Conservation (phyloP, 2,888 invertebrate species). For the Colostygia pectinataria region DNA sequence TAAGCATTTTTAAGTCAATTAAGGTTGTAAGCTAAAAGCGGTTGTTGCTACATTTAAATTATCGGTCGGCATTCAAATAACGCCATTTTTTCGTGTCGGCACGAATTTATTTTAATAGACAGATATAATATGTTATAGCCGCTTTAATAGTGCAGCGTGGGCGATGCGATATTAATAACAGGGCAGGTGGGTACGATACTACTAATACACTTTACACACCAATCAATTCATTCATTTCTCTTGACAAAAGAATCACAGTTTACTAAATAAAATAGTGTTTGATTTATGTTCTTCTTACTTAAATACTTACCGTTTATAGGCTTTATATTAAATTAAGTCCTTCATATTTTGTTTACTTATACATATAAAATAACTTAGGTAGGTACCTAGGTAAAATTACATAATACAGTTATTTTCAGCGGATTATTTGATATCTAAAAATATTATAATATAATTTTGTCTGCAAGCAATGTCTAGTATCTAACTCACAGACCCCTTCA, state of each 20-base stretch:
- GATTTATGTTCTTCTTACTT: too few species aligned
- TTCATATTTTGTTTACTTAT: too few species aligned
- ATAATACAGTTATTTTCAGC: too few species aligned
- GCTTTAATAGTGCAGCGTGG: conserved; percentile 67
- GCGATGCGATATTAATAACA: conserved; percentile 45
- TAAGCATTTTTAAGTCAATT: conserved; percentile 84
- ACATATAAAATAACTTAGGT: neutral
- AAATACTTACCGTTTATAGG: too few species aligned
- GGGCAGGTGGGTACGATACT: conserved; percentile 16
- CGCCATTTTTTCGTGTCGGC: conserved; percentile 82
- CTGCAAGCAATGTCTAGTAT: too few species aligned
- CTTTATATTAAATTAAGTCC: too few species aligned
- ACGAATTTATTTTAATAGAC: conserved; percentile 78
- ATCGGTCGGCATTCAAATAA: conserved; percentile 82
- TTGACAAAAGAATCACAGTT: neutral
- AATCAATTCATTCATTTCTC: conserved; percentile 14
- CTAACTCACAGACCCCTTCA: too few species aligned
- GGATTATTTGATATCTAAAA: too few species aligned
- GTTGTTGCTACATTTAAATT: conserved; percentile 84
- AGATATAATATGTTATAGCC: conserved; percentile 66
- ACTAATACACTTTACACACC: conserved; percentile 17
- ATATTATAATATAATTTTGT: too few species aligned
- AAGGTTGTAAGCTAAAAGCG: conserved; percentile 83
- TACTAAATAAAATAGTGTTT: too few species aligned
- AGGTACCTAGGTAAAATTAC: neutral